A percentile compares a stretch with the other conserved stretches of the same genome.
These are phyloP conservation scores for Allophyes oxyacanthae DNA, from an alignment of 2,888 invertebrate genomes.

Conservation along the genomic window DNA sequence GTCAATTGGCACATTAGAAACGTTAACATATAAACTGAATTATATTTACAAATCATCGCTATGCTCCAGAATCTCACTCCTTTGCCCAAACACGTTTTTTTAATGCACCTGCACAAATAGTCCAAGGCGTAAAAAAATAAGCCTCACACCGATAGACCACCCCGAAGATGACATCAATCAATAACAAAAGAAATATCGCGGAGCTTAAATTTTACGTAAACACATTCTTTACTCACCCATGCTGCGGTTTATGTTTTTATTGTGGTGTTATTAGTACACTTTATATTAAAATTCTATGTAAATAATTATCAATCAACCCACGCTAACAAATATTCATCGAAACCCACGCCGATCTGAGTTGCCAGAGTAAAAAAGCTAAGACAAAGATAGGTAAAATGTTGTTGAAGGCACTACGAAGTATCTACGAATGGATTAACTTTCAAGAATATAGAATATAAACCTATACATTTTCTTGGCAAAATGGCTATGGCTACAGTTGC, in stretches of 20 bases:
- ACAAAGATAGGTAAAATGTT: neutral
- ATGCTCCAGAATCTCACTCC: slow-evolving; percentile 41
- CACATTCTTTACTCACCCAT: slow-evolving; percentile 71
- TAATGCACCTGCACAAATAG: slow-evolving; percentile 66
- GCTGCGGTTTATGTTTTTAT: slow-evolving; percentile 56
- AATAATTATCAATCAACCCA: slow-evolving; percentile 78
- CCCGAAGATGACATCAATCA: slow-evolving; percentile 78
- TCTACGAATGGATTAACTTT: neutral
- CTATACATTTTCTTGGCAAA: no score
- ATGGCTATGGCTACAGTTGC: no score
- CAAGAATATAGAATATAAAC: no score
- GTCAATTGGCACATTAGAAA: slow-evolving; percentile 15
- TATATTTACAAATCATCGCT: slow-evolving; percentile 39
- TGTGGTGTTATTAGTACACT: slow-evolving; percentile 54
- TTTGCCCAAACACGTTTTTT: slow-evolving; percentile 44
- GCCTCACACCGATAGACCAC: slow-evolving; percentile 66
- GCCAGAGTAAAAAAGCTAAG: slow-evolving; percentile 61
- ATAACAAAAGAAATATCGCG: slow-evolving; percentile 70
- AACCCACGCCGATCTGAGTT: slow-evolving; percentile 86
- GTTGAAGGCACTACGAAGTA: no score
- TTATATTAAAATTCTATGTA: slow-evolving; percentile 56
- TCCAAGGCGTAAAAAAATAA: slow-evolving; percentile 64
- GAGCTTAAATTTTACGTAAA: slow-evolving; percentile 33
- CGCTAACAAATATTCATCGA: slow-evolving; percentile 79
- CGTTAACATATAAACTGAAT: slow-evolving; percentile 9